These are phyloP conservation scores for Mixornis gularis DNA, from an alignment of 2,113 vertebrate species.

Conservation along the genomic window DNA sequence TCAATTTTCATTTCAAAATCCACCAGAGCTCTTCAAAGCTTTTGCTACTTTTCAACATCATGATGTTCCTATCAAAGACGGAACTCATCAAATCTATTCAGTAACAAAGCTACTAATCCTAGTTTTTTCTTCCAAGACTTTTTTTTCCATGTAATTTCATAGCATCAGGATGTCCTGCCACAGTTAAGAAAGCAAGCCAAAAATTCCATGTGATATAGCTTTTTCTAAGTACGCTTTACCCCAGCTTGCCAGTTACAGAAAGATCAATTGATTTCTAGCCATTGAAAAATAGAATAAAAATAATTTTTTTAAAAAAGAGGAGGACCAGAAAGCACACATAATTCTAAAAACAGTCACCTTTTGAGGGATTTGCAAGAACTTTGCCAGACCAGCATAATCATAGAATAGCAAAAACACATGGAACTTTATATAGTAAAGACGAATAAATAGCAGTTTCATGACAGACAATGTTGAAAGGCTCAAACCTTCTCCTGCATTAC, in stretches of 20 bases:
- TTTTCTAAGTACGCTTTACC: slow-evolving; percentile 35
- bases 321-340: slow-evolving; percentile 53
- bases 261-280: slow-evolving; percentile 46
- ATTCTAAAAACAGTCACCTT: slow-evolving; percentile 54
- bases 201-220: slow-evolving; percentile 51
- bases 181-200: slow-evolving; percentile 38
- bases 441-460: slow-evolving; percentile 35
- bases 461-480: slow-evolving; percentile 18
- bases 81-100: slow-evolving; percentile 43
- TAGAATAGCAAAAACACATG: slow-evolving; percentile 57
- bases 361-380: slow-evolving; percentile 22
- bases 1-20: background rate
- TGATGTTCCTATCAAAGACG: slow-evolving; percentile 49
- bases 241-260: slow-evolving; percentile 22
- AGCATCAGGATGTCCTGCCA: slow-evolving; percentile 63
- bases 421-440: slow-evolving; percentile 29
- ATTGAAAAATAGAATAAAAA: slow-evolving; percentile 28
- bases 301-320: background rate
- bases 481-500: background rate
- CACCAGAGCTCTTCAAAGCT: slow-evolving; percentile 33
- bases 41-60: slow-evolving; percentile 55
- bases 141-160: slow-evolving; percentile 50
- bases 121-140: slow-evolving; percentile 40
- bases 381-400: slow-evolving; percentile 21
- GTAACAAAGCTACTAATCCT: slow-evolving; percentile 50